Evolutionary conservation across 2,797 vertebrate species (phyloP).

Genomic region (Lepus townsendii): DNA sequence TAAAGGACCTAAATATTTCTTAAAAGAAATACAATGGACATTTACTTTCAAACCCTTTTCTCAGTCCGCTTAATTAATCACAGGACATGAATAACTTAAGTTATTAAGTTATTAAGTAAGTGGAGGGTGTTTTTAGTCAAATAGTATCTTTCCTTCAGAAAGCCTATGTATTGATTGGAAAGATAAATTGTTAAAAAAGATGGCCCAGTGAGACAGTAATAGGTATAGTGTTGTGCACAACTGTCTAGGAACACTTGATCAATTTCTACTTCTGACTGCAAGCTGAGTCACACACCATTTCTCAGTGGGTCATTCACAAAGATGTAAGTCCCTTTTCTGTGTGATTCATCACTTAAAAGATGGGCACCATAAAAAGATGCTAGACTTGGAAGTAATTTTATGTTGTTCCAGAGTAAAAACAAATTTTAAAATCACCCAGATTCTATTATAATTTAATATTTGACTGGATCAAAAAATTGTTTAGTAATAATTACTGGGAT

Average conservation of each 20-base stretch:
- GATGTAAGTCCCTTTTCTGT: not conserved
- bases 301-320: not conserved
- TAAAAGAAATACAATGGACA: no score
- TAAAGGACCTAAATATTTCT: no score
- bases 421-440: not conserved
- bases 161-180: not conserved
- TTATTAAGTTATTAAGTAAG: no score
- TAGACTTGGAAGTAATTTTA: constrained; percentile 21
- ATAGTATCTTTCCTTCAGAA: not conserved
- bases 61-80: not conserved
- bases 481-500: constrained; percentile 46
- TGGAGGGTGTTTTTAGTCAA: not conserved
- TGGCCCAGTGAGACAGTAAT: not conserved
- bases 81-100: not conserved
- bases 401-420: not conserved
- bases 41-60: not conserved
- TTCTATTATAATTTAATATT: constrained; percentile 56
- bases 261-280: not conserved
- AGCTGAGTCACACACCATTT: not conserved
- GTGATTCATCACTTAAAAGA: constrained; percentile 25
- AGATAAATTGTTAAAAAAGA: constrained; percentile 11
- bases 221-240: not conserved
- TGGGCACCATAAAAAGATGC: not conserved
- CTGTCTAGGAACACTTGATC: not conserved
- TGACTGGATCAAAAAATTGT: not conserved